Evolutionary conservation across 2,888 invertebrate genomes (phyloP), one percentile per base, ranked within the genome.

Genomic region (Melipona beecheii): DNA sequence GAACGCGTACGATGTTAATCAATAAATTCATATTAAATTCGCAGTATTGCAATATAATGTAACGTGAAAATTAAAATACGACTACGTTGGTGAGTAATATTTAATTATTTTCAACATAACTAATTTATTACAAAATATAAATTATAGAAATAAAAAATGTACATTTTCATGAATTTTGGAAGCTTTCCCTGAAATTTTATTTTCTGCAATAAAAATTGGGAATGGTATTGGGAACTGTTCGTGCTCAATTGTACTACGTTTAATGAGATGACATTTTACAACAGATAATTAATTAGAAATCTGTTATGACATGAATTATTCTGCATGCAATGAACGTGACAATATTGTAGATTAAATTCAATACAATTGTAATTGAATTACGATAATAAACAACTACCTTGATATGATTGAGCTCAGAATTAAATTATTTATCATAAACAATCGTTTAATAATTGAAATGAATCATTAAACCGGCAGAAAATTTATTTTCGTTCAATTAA

Each of bases 181-280:
- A 1, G 43, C 43, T 43, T 43, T n/a, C n/a, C 4, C 13, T 15
- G 56, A n/a, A 5, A 56, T n/a, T 56, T 56, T 4, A 15, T 56
- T 2, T n/a, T 15, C 56, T 15, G n/a, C n/a, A 0, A 58, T n/a
- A 15, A n/a, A 15, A 15, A 58, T n/a, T n/a, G 56, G 0, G 2
- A 58, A 13, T 58, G 56, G 1, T 9, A 9, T 58, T 2, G 11
- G 15, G 15, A 5, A 5, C n/a, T 58, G 15, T 15, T n/a, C 1
- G 2, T n/a, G 24, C 5, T n/a, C 5, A n/a, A 58, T 15, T 56
- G 15, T 15, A 56, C 13, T 56, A n/a, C 2, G 27, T 60, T 27
- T 27, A 60, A 27, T 17, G 60, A 6, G 13, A 64, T 11, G 31
- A 0, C 21, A 64, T 21, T 64, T 27, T 31, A 13, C 62, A 31